Percentiles rank a stretch among this genome's conserved stretches.
Evolutionary conservation across 2,888 invertebrate species (phyloP).

Genomic region (Arenicola marina): DNA sequence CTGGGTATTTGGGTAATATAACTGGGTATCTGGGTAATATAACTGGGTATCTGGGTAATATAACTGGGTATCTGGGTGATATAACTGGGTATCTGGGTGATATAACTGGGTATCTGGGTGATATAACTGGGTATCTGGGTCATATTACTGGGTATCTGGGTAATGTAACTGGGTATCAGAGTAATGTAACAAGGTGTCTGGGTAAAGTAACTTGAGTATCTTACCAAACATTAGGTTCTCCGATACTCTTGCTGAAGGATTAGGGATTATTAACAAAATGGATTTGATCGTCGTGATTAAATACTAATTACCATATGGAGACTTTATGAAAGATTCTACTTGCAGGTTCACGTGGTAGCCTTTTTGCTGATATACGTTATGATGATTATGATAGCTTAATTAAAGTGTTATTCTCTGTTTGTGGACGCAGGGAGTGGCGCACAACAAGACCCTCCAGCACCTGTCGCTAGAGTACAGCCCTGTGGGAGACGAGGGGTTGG

Average conservation of each 20-base stretch:
- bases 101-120: background rate
- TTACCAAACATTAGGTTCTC: too few species aligned
- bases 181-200: too few species aligned
- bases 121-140: background rate
- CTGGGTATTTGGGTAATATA: too few species aligned
- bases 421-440: constrained; percentile 46
- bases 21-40: too few species aligned
- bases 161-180: background rate
- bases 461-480: constrained; percentile 55
- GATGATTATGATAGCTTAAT: background rate
- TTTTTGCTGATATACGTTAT: constrained; percentile 6
- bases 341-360: background rate
- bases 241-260: too few species aligned
- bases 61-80: background rate
- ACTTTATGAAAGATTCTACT: background rate
- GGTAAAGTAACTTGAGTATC: too few species aligned
- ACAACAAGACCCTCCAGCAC: constrained; percentile 50
- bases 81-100: background rate
- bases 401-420: constrained; percentile 4
- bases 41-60: too few species aligned
- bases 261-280: too few species aligned
- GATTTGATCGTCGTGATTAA: too few species aligned
- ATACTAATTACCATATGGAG: too few species aligned
- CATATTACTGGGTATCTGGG: background rate
- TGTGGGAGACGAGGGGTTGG: constrained; percentile 55